Evolutionary conservation across 1,140 invertebrate species (phyloP).

Genomic region (Lepidurus packardi): DNA sequence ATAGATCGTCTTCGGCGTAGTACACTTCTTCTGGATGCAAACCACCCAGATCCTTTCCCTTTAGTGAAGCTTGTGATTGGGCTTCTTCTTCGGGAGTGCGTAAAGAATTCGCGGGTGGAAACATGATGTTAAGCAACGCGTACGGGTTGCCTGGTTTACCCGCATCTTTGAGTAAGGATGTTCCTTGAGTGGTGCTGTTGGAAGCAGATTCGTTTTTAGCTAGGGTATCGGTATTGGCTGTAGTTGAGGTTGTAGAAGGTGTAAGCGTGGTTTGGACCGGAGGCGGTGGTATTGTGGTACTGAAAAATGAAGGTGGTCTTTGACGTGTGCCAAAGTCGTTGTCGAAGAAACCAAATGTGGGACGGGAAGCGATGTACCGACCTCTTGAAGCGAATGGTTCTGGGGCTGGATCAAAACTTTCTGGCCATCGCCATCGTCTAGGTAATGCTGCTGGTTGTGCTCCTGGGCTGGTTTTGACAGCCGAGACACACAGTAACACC

Average conservation of each 20-base stretch:
- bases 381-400: neutral
- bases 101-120: constrained; percentile 50
- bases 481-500: neutral
- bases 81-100: constrained; percentile 52
- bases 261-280: neutral
- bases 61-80: constrained; percentile 69
- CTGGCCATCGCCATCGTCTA: constrained; percentile 5
- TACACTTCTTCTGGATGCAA: constrained; percentile 78
- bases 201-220: neutral
- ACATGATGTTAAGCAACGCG: constrained; percentile 76
- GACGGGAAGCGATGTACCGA: neutral
- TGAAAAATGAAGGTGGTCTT: neutral
- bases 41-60: constrained; percentile 68
- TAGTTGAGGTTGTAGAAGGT: neutral
- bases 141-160: constrained; percentile 64
- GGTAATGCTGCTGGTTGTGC: neutral
- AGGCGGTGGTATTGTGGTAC: neutral
- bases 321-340: neutral
- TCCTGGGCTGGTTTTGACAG: neutral
- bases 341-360: neutral
- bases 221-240: neutral
- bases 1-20: constrained; percentile 77
- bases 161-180: constrained; percentile 30
- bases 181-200: constrained; percentile 12
- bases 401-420: constrained; percentile 7